Evolutionary conservation across 2,888 invertebrate species (phyloP), one percentile per base, ranked within the genome.

Genomic region (Frankliniella intonsa): DNA sequence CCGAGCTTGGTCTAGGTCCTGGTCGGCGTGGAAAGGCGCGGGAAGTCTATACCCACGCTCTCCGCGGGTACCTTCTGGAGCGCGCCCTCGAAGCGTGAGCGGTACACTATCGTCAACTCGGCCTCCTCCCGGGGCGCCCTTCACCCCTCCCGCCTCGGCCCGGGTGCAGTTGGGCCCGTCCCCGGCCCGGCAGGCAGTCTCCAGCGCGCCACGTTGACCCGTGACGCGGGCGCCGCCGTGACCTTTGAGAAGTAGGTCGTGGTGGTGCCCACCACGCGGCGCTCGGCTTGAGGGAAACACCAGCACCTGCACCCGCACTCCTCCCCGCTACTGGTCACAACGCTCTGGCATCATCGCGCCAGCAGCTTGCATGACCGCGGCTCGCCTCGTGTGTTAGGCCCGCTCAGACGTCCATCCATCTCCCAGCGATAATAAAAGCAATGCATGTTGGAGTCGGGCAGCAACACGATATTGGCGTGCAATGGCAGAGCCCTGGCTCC

Each of bases 1-100:
- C 69, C 69, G 22, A 22, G 38, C 69, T 76, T 76, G 69, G 25
- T 25, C 69, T 76, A 76, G 69, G 69, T 76, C 69, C 69, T 76
- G 69, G 69, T 76, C 69, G 22, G 69, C 69, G 69, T 38, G 38
- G 5, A 38, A 38, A 38, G 38, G 38, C 38, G 38, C 38, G 38
- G 38, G 38, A 38, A 38, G 38, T 5, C 38, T 38, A 38, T 38
- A 38, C 38, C 38, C 38, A 38, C 38, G n/a, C n/a, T n/a, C n/a
- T n/a, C n/a, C n/a, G 38, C 38, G 38, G 38, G 38, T 38, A 38
- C 38, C 38, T 38, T 5, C 3, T 76, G 12, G 25, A 25, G 25
- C 69, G 11, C 25, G 69, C 55, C 17, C 55, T 14, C 55, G 55
- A 0, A 5, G 55, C 14, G 55, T 55, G 55, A 55, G 55, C 8